These are phyloP conservation scores for Hemichromis elongatus DNA, from an alignment of 2,113 vertebrate genomes.

Conservation along the genomic window DNA sequence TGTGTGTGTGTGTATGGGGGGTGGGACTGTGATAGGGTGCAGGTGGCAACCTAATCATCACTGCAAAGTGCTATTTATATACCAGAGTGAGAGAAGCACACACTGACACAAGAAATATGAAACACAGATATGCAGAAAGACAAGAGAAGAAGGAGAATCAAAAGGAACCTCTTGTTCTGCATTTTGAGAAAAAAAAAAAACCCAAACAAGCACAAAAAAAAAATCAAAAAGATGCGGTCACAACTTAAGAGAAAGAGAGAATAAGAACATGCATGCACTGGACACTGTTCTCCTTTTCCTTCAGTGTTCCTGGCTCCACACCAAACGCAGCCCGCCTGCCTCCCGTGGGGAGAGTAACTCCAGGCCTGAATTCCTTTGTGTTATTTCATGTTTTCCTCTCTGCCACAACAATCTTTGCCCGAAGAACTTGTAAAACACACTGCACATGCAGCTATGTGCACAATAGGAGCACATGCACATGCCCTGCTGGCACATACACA, in stretches of 20 bases:
- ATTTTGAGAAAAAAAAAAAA: fast-evolving
- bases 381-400: constrained; percentile 51
- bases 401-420: background rate
- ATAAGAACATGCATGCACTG: background rate
- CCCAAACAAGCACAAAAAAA: background rate
- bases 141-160: background rate
- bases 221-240: background rate
- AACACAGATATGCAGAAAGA: background rate
- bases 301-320: constrained; percentile 29
- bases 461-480: background rate
- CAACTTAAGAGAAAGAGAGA: background rate
- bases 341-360: constrained; percentile 43
- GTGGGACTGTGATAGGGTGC: background rate
- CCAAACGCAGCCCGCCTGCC: constrained; percentile 32
- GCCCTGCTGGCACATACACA: background rate
- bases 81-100: background rate
- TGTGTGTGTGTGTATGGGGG: background rate
- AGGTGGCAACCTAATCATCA: constrained; percentile 43
- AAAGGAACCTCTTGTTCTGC: background rate
- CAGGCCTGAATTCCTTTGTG: constrained; percentile 56
- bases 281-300: background rate
- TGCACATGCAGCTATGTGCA: background rate
- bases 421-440: background rate
- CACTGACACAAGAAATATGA: background rate
- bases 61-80: constrained; percentile 30